Conservation (phyloP, 2,888 invertebrate species). For the Lymantria monacha region DNA sequence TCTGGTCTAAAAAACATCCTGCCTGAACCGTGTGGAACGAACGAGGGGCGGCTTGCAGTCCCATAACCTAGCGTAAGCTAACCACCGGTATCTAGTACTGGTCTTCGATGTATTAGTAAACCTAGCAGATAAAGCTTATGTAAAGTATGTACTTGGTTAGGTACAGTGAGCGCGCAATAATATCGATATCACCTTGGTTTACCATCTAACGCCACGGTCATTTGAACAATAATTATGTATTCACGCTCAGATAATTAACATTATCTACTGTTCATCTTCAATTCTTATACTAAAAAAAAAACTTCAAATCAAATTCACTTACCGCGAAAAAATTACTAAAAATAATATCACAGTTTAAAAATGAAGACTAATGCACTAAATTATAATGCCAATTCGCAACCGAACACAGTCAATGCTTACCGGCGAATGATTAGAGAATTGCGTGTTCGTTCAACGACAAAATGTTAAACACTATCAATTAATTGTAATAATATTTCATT, state of each 20-base stretch:
- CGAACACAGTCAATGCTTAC: constrained; percentile 15
- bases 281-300: background rate
- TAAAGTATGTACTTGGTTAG: too few species aligned
- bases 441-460: constrained; percentile 1
- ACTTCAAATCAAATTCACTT: constrained; percentile 9
- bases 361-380: constrained; percentile 13
- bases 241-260: background rate
- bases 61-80: too few species aligned
- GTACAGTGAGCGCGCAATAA: background rate
- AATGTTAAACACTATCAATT: constrained; percentile 3
- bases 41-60: too few species aligned
- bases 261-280: background rate
- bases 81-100: too few species aligned
- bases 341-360: constrained; percentile 40
- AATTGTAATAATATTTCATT: constrained; percentile 12
- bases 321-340: constrained; percentile 26
- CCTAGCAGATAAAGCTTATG: too few species aligned
- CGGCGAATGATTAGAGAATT: constrained; percentile 14
- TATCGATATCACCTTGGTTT: background rate
- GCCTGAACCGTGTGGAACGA: too few species aligned
- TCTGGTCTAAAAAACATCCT: too few species aligned
- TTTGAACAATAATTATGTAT: background rate
- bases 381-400: constrained; percentile 6
- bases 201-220: background rate
- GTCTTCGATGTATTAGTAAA: too few species aligned